Evolutionary conservation across 1,140 invertebrate species (phyloP), one percentile per base, ranked within the genome.

Genomic region (Elysia chlorotica): DNA sequence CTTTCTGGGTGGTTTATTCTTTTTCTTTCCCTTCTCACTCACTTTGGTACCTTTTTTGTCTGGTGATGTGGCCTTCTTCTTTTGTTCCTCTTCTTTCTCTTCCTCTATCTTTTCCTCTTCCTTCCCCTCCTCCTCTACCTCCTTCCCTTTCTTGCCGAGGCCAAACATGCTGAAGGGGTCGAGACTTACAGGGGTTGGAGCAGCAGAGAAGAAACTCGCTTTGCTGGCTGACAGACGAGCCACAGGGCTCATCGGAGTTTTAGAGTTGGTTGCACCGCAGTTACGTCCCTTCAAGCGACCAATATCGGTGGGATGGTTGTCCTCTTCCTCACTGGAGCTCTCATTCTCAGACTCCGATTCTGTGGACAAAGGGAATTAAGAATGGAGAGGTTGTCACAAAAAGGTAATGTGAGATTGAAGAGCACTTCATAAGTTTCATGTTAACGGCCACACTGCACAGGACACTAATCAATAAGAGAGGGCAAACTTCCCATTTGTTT

Each of bases 1-100:
- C 92, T 2, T 92, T 93, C 0, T 90, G 90, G 81, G 91, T 88
- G 85, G 92, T 92, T 53, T 71, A 25, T 30, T 65, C 71, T 30
- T 30, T 36, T n/a, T n/a, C n/a, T n/a, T n/a, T n/a, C n/a, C n/a
- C n/a, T n/a, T n/a, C n/a, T n/a, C n/a, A n/a, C n/a, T n/a, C n/a
- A n/a, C n/a, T n/a, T n/a, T n/a, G n/a, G n/a, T n/a, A n/a, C n/a
- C n/a, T n/a, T n/a, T n/a, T n/a, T n/a, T n/a, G n/a, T n/a, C n/a
- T n/a, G n/a, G n/a, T n/a, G n/a, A n/a, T n/a, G n/a, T n/a, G n/a
- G n/a, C n/a, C n/a, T n/a, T n/a, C n/a, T n/a, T n/a, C n/a, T n/a
- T n/a, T n/a, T n/a, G n/a, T n/a, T 48, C 41, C 41, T 48, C 41
- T 48, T 48, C n/a, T n/a, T n/a, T 10, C 10, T n/a, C n/a, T 19